Percentiles rank a stretch among this genome's conserved stretches.
phyloP scores from a whole-genome alignment of 2,113 vertebrate genomes.

The Rhegmatorhina hoffmannsi region DNA sequence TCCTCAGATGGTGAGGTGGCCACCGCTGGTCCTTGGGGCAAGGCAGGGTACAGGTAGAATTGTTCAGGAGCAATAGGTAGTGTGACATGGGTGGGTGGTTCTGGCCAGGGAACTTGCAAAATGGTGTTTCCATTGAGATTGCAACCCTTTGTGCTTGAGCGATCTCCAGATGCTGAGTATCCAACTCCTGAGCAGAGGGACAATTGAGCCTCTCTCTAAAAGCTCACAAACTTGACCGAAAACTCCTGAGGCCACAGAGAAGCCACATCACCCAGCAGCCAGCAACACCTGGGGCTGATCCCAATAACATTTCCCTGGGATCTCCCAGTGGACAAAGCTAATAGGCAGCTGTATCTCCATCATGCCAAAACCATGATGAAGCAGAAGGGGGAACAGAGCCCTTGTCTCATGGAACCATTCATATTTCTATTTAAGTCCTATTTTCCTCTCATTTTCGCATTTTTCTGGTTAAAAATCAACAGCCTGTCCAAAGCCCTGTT shows the following conservation, averaged over 20 bases:
- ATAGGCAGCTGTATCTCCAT: neutral
- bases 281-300: neutral
- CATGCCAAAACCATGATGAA: neutral
- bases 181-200: neutral
- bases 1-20: slow-evolving; percentile 78
- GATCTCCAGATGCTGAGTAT: neutral
- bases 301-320: fast-evolving
- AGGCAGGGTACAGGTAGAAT: neutral
- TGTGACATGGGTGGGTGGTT: fast-evolving
- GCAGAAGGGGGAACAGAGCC: neutral
- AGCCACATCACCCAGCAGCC: neutral
- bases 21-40: slow-evolving; percentile 58
- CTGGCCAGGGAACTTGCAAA: slow-evolving; percentile 44
- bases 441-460: neutral
- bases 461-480: neutral
- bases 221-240: neutral
- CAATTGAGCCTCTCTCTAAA: neutral
- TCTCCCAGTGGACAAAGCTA: neutral
- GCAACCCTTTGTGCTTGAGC: neutral
- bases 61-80: neutral
- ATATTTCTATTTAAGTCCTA: neutral
- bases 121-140: slow-evolving; percentile 59
- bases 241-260: neutral
- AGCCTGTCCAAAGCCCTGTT: neutral
- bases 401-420: neutral